Evolutionary conservation across 1,140 invertebrate species (phyloP), one percentile per base, ranked within the genome.

Genomic region (Drosophila teissieri): DNA sequence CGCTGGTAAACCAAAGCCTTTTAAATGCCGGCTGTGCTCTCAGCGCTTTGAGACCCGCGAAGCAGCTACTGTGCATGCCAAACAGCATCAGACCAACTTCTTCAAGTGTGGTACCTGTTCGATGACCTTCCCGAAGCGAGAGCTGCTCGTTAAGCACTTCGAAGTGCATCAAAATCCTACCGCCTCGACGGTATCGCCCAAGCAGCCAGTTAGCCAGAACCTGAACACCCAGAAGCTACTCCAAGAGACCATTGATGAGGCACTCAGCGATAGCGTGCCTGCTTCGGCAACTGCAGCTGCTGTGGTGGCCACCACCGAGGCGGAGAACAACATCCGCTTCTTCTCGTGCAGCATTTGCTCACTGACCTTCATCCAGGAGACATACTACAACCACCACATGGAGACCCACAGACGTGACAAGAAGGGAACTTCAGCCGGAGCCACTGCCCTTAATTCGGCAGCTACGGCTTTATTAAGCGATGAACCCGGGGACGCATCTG

Each of bases 351-450:
- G 91, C 73, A 90, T 92, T 27, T 92, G 92, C 67, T 92, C 91
- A 17, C 37, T 92, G 40, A 92, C 92, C 6, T 92, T 92, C 53
- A 89, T 92, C 11, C 92, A 92, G 58, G 92, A 92, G 69, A 90
- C 83, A 0, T 92, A 92, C 63, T 92, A 92, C 63, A 91, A 91
- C 70, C 92, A 92, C 48, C 92, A 92, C 37, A 92, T 92, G 92
- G 92, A 92, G 46, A 89, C 91, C 3, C 92, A 92, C 63, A 84
- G 90, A 17, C 86, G 84, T 1, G 91, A 92, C 24, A 82, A 89
- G 44, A 91, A 92, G 75, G 57, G 48, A 2, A 37, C 58, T 12
- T 48, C 65, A 1, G 55, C 75, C 7, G 75, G 68, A 10, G 69
- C 69, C 27, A 61, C 85, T 22, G 73, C 67, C 0, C 62, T 88